Conservation (phyloP, 2,888 invertebrate species). For the Cheilosia urbana region DNA sequence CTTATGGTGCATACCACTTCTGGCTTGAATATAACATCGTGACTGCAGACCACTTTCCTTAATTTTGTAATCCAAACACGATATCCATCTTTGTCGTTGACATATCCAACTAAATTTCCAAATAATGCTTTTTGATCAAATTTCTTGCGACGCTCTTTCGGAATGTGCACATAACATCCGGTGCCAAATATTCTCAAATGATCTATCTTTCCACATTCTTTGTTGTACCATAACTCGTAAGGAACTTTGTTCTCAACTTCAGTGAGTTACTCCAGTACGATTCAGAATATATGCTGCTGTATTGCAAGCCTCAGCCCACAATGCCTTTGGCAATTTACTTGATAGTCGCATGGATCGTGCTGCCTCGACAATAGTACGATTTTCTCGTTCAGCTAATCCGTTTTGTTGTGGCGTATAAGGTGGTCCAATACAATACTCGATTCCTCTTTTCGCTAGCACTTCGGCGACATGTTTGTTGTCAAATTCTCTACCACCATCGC, state of each 20-base stretch:
- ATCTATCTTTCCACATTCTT: slow-evolving; percentile 3
- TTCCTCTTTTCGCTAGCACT: slow-evolving; percentile 8
- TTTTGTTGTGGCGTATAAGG: slow-evolving; percentile 21
- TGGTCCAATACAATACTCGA: slow-evolving; percentile 9
- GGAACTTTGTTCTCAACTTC: slow-evolving; percentile 15
- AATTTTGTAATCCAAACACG: slow-evolving; percentile 7
- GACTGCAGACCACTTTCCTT: slow-evolving; percentile 21
- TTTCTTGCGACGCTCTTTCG: background rate
- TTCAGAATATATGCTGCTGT: slow-evolving; percentile 21
- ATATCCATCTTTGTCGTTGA: slow-evolving; percentile 29
- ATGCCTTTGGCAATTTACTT: slow-evolving; percentile 5
- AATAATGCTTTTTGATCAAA: slow-evolving; percentile 6
- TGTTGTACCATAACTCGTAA: slow-evolving; percentile 26
- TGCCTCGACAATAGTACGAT: slow-evolving; percentile 24
- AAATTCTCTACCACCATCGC: slow-evolving; percentile 38
- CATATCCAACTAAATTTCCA: slow-evolving; percentile 17
- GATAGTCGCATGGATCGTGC: slow-evolving; percentile 24
- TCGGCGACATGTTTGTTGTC: background rate
- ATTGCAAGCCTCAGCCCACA: slow-evolving; percentile 25
- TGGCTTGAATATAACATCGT: slow-evolving; percentile 18
- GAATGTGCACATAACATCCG: slow-evolving; percentile 17
- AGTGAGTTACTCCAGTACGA: slow-evolving; percentile 17
- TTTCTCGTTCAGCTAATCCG: slow-evolving; percentile 19
- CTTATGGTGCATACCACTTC: slow-evolving; percentile 11
- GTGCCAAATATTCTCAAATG: slow-evolving; percentile 32